phyloP scores from a whole-genome alignment of 2,888 invertebrate genomes.

The Caenorhabditis afra region DNA sequence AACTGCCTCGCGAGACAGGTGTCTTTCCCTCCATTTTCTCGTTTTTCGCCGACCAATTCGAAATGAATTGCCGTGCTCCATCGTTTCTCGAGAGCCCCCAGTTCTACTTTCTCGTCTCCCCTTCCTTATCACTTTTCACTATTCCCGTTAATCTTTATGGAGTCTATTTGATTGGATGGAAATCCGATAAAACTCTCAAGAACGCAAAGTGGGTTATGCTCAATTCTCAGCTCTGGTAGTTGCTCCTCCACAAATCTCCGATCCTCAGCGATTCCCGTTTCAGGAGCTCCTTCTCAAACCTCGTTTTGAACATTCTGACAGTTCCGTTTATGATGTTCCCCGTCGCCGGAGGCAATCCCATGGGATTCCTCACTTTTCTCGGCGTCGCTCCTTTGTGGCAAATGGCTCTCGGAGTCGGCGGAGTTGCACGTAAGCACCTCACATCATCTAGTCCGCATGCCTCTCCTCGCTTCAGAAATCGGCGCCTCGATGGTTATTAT shows the following conservation, averaged over 20 bases:
- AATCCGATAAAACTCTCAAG: slow-evolving; percentile 6
- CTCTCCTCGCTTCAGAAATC: neutral
- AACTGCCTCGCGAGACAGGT: too few species aligned
- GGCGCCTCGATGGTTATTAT: slow-evolving; percentile 33
- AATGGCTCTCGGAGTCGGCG: slow-evolving; percentile 12
- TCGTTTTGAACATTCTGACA: slow-evolving; percentile 1
- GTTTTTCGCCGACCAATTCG: neutral
- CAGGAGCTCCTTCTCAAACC: slow-evolving; percentile 3
- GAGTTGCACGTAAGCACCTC: slow-evolving; percentile 19
- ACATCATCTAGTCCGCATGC: too few species aligned
- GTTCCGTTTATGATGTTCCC: slow-evolving; percentile 19
- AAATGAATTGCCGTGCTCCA: neutral
- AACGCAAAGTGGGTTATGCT: slow-evolving; percentile 40
- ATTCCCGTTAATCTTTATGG: slow-evolving; percentile 29
- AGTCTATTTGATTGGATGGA: slow-evolving; percentile 15
- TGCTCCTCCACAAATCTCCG: too few species aligned
- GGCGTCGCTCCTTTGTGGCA: slow-evolving; percentile 2
- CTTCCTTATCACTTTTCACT: slow-evolving; percentile 23
- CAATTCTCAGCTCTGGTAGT: slow-evolving; percentile 24
- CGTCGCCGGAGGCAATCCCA: slow-evolving; percentile 13
- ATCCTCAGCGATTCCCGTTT: too few species aligned
- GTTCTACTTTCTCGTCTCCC: slow-evolving; percentile 4
- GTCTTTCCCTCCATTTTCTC: neutral
- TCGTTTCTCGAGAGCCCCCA: neutral
- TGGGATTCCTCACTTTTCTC: neutral